Base-by-base conservation (phyloP, 2,113 vertebrate genomes). In the Varanus salvator region DNA sequence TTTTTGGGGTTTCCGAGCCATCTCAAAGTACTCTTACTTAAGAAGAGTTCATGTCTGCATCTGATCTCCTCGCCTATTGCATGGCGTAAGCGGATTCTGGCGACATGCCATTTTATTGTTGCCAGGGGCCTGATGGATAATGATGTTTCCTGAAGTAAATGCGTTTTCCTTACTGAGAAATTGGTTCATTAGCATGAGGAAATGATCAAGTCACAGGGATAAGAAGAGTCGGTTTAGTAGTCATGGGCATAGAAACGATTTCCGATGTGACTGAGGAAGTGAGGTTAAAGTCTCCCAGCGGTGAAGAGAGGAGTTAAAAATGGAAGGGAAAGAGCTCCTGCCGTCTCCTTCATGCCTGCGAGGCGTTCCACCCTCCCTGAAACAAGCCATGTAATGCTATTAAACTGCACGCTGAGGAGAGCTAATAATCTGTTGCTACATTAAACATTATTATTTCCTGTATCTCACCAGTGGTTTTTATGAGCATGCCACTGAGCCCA, bases 111-210 rank as follows among this genome's bases (percentile, higher is more conserved):
- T 91, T 96, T 96, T 94, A 94, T 94, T 94, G 95, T 90, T 94
- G 90, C 86, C 86, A 31, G 93, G 92, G 88, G 88, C 95, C 90
- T 95, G 95, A 95, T 90, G 91, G 92, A 94, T 93, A 90, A 94
- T 95, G 87, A 93, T 95, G 92, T 93, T 96, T 94, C 80, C 93
- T 93, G 95, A 93, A 95, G 89, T 94, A 96, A 95, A 95, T 84
- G 88, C 84, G 78, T 94, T 92, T 88, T 93, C 93, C 91, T 95
- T 86, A 90, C 89, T 88, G 90, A 91, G 86, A 88, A 87, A 86
- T 86, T 88, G 80, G 84, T 85, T 95, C 91, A 93, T 96, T 96
- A 93, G 80, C 69, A 84, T 94, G 94, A 96, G 92, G 94, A 96
- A 90, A 91, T 57, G 66, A 94, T 90, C 90, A 92, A 94, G 69